Evolutionary conservation across 2,797 vertebrate genomes (phyloP), one percentile per base, ranked within the genome.

Genomic region (Paedocypris micromegethes): DNA sequence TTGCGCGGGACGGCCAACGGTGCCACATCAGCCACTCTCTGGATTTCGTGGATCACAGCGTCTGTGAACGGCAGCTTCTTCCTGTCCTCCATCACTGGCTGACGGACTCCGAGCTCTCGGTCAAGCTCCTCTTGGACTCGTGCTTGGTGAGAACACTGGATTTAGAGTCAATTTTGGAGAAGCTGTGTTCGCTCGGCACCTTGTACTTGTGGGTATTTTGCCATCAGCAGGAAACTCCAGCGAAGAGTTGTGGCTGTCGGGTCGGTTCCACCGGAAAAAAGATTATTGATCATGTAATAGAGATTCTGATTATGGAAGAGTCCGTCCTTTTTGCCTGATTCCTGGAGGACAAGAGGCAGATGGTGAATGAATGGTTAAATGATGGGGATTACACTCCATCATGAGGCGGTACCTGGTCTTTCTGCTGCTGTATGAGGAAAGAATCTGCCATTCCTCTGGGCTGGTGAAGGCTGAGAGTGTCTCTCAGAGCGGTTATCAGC

Each of bases 251-350:
- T 61, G 3, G 79, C 77, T 2, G 83, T 84, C 6, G 86, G 86
- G 3, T 89, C 86, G 0, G 85, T 86, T 0, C 87, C 87, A 46
- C 86, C 88, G 48, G 2, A 5, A 79, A 89, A 88, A 62, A 89
- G 70, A 75, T 85, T 82, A 37, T 5, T n/a, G 2, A 83, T 61
- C 3, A 75, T 68, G 39, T 0, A 66, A 1, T 62, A 5, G 69
- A 88, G 41, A 78, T 68, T 68, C 38, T 2, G 8, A 9, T 39
- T 55, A 7, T 69, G 4, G 2, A 54, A 69, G 1, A 69, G n/a
- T 23, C 50, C 48, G n/a, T 46, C 51, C 6, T 9, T 62, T 49
- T 55, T 54, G 2, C 58, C 58, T 61, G 58, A 65, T 58, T 58
- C 56, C 55, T 58, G 38, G 9, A 72, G 0, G 2, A 9, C 37